Conservation (phyloP, 2,113 vertebrate species). For the Hyaena hyaena region DNA sequence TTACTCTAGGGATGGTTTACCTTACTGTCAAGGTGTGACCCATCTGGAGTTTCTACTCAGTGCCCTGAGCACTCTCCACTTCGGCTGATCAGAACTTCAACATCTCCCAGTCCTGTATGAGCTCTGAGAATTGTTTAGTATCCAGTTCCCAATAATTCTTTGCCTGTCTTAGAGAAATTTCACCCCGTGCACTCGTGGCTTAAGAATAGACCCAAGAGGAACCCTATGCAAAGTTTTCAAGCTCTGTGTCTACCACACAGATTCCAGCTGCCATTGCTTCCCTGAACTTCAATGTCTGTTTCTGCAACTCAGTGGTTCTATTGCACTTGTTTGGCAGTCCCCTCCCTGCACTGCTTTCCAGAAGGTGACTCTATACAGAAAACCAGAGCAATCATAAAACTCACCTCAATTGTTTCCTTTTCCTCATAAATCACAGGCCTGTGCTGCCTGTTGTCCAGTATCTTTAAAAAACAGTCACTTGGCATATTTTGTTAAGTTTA, state of each 20-base stretch:
- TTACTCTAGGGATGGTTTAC: neutral
- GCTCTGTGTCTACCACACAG: neutral
- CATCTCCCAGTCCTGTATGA: neutral
- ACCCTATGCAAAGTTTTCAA: neutral
- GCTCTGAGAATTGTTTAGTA: neutral
- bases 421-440: neutral
- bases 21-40: neutral
- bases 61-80: neutral
- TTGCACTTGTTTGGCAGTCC: neutral
- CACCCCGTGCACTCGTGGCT: neutral
- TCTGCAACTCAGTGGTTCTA: neutral
- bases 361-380: neutral
- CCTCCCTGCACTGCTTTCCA: neutral
- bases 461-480: neutral
- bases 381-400: neutral
- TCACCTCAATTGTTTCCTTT: neutral
- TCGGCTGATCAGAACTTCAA: neutral
- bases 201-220: neutral
- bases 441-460: neutral
- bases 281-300: neutral
- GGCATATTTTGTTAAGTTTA: neutral
- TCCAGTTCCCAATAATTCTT: neutral
- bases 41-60: neutral
- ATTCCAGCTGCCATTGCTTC: neutral
- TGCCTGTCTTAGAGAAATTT: neutral